phyloP scores from a whole-genome alignment of 2,888 invertebrate genomes.

The Cryptophagus acutangulus region DNA sequence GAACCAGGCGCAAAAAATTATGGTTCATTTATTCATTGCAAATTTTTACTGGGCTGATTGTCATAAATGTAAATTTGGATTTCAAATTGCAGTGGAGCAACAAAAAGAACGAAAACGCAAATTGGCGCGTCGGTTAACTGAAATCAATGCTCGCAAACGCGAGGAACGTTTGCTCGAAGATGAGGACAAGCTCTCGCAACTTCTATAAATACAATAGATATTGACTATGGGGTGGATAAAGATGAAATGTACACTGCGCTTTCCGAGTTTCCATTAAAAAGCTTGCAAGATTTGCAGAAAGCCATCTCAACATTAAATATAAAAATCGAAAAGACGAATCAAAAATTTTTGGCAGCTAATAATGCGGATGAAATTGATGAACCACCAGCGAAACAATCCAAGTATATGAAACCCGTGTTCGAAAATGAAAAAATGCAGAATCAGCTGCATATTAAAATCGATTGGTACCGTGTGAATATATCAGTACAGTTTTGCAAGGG shows the following conservation, averaged over 20 bases:
- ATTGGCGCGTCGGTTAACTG: constrained; percentile 75
- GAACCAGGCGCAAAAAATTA: too few relatives aligned
- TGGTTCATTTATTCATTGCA: too few relatives aligned
- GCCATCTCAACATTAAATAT: constrained; percentile 62
- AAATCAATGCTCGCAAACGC: constrained; percentile 84
- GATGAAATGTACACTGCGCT: constrained; percentile 60
- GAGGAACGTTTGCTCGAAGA: constrained; percentile 85
- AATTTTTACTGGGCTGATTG: too few relatives aligned
- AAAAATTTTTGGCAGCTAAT: constrained; percentile 67
- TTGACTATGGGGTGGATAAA: constrained; percentile 70
- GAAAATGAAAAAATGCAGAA: constrained; percentile 55
- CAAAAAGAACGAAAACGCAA: constrained; percentile 84
- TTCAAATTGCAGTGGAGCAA: too few relatives aligned
- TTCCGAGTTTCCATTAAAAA: constrained; percentile 69
- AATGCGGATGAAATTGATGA: constrained; percentile 56
- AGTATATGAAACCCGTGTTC: constrained; percentile 46
- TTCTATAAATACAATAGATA: constrained; percentile 71
- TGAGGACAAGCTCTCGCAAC: constrained; percentile 75
- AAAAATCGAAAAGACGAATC: constrained; percentile 71
- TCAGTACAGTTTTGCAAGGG: too few relatives aligned
- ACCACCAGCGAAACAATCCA: constrained; percentile 45
- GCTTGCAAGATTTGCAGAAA: constrained; percentile 74
- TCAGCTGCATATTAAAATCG: constrained; percentile 62
- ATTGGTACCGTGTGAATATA: too few relatives aligned
- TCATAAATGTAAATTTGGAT: too few relatives aligned